Percentiles rank a stretch among this genome's conserved stretches.
Evolutionary conservation across 2,888 invertebrate species (phyloP).

Genomic region (Rambutsinella grinnellia): DNA sequence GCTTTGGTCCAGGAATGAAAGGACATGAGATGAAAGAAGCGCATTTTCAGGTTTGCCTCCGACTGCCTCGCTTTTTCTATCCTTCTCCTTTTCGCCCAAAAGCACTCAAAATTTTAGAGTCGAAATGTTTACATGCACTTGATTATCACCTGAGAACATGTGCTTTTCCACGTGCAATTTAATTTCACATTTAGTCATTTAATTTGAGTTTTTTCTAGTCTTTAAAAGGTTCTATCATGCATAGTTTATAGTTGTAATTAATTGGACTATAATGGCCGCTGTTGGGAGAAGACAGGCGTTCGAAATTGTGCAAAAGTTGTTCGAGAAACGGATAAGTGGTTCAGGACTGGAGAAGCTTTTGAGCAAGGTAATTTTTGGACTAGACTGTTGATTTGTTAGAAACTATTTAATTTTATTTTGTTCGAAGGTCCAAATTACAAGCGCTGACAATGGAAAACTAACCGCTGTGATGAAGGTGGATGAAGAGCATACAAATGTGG

Average conservation of each 20-base stretch:
- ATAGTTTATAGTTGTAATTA: no score
- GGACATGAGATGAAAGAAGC: background rate
- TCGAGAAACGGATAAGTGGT: conserved; percentile 68
- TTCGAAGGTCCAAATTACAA: conserved; percentile 70
- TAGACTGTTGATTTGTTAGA: background rate
- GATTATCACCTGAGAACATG: no score
- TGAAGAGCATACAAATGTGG: conserved; percentile 69
- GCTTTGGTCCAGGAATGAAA: no score
- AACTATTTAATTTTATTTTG: conserved; percentile 8
- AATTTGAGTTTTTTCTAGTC: no score
- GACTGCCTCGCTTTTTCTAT: background rate
- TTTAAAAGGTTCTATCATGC: no score
- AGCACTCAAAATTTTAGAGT: no score
- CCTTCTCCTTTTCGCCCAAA: background rate
- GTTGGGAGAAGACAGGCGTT: conserved; percentile 37
- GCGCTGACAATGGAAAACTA: conserved; percentile 80
- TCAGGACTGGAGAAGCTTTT: conserved; percentile 71
- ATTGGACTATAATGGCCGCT: no score
- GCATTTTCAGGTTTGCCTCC: background rate
- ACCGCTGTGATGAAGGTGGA: conserved; percentile 69
- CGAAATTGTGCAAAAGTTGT: conserved; percentile 69
- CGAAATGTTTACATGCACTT: no score
- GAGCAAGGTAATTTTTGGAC: conserved; percentile 72
- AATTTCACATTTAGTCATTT: no score
- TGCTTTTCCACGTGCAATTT: no score